phyloP scores from a whole-genome alignment of 2,113 vertebrate genomes.

The Danio rerio region DNA sequence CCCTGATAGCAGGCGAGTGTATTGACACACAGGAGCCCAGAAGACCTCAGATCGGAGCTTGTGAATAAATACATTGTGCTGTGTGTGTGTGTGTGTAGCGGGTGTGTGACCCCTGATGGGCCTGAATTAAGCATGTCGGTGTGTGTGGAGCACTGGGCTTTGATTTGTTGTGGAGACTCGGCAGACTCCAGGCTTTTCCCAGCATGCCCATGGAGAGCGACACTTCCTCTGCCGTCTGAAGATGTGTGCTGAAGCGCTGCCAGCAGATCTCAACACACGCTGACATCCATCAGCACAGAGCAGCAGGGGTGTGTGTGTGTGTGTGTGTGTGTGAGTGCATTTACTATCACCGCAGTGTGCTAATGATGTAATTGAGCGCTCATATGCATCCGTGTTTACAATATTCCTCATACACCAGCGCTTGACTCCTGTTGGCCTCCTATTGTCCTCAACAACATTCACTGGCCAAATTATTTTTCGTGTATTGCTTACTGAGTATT shows the following conservation, averaged over 20 bases:
- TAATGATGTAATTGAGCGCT: constrained; percentile 11
- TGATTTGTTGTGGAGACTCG: constrained; percentile 76
- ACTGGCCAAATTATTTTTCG: neutral
- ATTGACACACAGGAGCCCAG: too few relatives aligned
- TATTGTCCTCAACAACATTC: neutral
- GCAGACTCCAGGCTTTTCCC: constrained; percentile 75
- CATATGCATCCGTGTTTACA: neutral
- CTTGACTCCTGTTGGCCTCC: neutral
- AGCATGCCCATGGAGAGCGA: constrained; percentile 72
- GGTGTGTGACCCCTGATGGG: neutral
- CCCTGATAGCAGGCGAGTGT: too few relatives aligned
- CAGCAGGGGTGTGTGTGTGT: constrained; percentile 29
- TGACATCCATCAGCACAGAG: constrained; percentile 61
- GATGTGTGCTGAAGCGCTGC: constrained; percentile 67
- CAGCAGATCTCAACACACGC: constrained; percentile 64
- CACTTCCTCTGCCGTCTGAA: constrained; percentile 70
- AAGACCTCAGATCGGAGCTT: too few relatives aligned
- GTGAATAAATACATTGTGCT: too few relatives aligned
- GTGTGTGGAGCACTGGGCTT: constrained; percentile 52
- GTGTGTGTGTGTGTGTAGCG: too few relatives aligned
- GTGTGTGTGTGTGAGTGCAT: constrained; percentile 32
- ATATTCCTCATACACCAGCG: neutral
- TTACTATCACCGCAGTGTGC: neutral
- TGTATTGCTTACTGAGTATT: neutral
- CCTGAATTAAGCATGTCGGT: neutral